These are phyloP conservation scores for Operophtera brumata DNA, from an alignment of 2,888 invertebrate genomes.

Conservation along the genomic window DNA sequence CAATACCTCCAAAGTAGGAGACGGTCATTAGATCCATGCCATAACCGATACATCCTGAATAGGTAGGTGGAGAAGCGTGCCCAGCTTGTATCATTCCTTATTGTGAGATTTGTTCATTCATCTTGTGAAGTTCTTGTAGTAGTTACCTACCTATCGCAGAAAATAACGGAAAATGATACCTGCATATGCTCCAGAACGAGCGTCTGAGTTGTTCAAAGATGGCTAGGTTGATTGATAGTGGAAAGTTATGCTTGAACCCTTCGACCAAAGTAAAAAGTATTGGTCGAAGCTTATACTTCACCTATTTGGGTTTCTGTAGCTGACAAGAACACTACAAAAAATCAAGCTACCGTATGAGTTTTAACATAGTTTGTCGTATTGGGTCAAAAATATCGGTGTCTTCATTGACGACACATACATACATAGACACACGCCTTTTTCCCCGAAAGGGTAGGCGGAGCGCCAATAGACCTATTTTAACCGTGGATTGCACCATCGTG, in stretches of 20 bases:
- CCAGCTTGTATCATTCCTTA: slow-evolving; percentile 44
- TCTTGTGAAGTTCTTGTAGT: slow-evolving; percentile 35
- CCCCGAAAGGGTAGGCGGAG: too few species aligned
- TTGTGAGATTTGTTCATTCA: slow-evolving; percentile 66
- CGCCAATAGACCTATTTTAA: too few species aligned
- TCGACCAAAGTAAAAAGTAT: too few species aligned
- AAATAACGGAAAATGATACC: slow-evolving; percentile 10
- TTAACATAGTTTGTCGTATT: not conserved
- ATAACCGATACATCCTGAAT: slow-evolving; percentile 77
- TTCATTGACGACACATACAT: too few species aligned
- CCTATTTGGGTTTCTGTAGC: not conserved
- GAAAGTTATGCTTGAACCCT: not conserved
- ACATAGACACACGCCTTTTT: too few species aligned
- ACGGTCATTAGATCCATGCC: slow-evolving; percentile 76
- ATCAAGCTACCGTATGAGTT: not conserved
- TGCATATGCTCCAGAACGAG: not conserved
- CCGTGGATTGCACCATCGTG: too few species aligned
- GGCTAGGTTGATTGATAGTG: not conserved
- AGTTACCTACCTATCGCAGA: not conserved
- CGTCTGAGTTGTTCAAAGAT: not conserved
- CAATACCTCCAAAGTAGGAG: slow-evolving; percentile 66
- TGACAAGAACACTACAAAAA: not conserved
- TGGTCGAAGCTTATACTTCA: too few species aligned
- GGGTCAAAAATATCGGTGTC: too few species aligned
- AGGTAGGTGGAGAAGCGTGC: slow-evolving; percentile 74